Evolutionary conservation across 2,797 vertebrate species (phyloP).

Genomic region (Halcyon leucocephala): DNA sequence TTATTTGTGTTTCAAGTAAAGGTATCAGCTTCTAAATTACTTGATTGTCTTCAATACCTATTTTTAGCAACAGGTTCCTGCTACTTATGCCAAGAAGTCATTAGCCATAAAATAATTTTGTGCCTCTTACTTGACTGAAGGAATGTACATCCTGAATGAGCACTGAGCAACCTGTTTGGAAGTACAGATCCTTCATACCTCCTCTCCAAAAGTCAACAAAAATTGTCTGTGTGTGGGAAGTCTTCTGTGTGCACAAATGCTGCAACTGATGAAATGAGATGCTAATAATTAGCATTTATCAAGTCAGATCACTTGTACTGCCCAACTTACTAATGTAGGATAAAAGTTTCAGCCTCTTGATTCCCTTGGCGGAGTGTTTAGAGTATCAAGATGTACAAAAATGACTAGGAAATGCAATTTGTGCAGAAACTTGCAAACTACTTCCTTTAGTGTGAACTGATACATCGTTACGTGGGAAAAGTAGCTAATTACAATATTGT

Average conservation of each 20-base stretch:
- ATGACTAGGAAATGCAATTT: neutral
- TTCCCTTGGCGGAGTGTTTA: neutral
- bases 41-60: slow-evolving; percentile 36
- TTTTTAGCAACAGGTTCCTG: slow-evolving; percentile 14
- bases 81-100: neutral
- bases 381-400: neutral
- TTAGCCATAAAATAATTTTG: neutral
- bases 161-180: fast-evolving
- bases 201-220: neutral
- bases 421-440: neutral
- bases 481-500: neutral
- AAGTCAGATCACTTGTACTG: neutral
- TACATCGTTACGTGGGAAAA: neutral
- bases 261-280: neutral
- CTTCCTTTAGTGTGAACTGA: neutral
- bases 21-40: neutral
- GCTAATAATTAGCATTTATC: neutral
- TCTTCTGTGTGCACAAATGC: neutral
- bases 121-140: slow-evolving; percentile 8
- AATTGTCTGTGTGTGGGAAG: neutral
- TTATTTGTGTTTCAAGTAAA: slow-evolving; percentile 11
- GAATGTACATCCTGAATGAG: neutral
- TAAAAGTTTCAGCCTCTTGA: neutral
- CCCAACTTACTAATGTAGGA: neutral
- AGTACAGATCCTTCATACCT: neutral